phyloP scores from a whole-genome alignment of 2,113 vertebrate genomes.

The Vulpes ferrilata region DNA sequence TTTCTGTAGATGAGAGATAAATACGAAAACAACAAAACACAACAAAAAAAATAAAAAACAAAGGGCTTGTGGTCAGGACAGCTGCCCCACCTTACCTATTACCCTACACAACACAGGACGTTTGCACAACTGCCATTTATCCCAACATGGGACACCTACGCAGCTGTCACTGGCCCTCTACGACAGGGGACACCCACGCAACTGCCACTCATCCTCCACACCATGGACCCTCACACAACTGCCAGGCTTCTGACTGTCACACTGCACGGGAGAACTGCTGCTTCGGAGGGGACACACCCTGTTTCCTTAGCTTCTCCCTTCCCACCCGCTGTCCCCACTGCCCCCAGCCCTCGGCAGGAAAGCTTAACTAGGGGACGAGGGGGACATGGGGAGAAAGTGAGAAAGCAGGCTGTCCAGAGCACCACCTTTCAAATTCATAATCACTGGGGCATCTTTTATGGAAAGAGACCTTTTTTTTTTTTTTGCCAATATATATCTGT shows the following conservation, averaged over 20 bases:
- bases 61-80: conserved; percentile 82
- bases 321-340: neutral
- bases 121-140: neutral
- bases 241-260: conserved; percentile 45
- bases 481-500: fast-evolving
- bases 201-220: neutral
- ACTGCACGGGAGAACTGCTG: neutral
- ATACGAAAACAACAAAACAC: conserved; percentile 78
- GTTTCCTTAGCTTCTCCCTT: neutral
- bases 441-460: neutral
- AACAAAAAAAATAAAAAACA: conserved; percentile 83
- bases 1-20: conserved; percentile 62
- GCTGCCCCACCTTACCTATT: conserved; percentile 83
- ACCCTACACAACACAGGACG: conserved; percentile 74
- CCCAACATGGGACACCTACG: neutral
- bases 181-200: neutral
- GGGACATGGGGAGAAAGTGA: neutral
- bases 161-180: neutral
- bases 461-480: neutral
- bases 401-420: neutral
- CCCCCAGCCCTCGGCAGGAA: neutral
- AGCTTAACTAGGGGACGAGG: neutral
- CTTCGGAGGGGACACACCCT: neutral
- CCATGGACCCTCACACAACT: neutral
- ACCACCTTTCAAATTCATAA: neutral